A percentile compares a stretch with the other conserved stretches of the same genome.
These are phyloP conservation scores for Gymnocheta viridis DNA, from an alignment of 2,888 invertebrate genomes.

Conservation along the genomic window DNA sequence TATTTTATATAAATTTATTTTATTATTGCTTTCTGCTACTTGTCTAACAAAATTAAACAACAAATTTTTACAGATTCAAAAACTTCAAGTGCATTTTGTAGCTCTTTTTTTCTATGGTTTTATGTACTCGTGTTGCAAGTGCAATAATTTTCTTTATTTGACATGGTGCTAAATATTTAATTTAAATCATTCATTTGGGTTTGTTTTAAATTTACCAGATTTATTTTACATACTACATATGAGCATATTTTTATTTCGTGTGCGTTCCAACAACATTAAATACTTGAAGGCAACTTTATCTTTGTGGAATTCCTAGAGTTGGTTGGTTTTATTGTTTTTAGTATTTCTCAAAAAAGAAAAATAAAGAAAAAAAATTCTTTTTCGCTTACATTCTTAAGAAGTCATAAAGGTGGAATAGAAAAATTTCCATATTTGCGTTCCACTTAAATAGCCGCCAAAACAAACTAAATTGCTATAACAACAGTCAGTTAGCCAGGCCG, in stretches of 20 bases:
- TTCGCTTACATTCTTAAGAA: conserved; percentile 65
- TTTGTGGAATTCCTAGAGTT: conserved; percentile 35
- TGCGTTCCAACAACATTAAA: conserved; percentile 20
- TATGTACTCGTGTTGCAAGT: not conserved
- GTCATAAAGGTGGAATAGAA: conserved; percentile 69
- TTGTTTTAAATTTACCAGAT: conserved; percentile 7
- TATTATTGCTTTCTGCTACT: conserved; percentile 29
- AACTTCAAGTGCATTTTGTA: conserved; percentile 18
- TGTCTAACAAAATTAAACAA: conserved; percentile 43
- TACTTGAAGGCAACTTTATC: conserved; percentile 8
- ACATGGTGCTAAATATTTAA: conserved; percentile 26
- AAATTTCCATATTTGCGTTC: conserved; percentile 70
- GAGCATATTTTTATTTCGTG: not conserved
- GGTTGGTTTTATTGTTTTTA: conserved; percentile 29
- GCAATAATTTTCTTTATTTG: conserved; percentile 44
- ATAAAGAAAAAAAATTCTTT: conserved; percentile 3
- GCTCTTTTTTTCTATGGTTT: not conserved
- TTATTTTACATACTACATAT: not conserved
- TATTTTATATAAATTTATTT: conserved; percentile 41
- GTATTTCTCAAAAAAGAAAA: not conserved
- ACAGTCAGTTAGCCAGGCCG: conserved; percentile 66
- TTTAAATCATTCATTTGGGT: conserved; percentile 21
- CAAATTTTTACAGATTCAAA: not conserved
- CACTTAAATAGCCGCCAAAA: conserved; percentile 70
- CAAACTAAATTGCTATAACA: conserved; percentile 67